Conservation (phyloP, 2,888 invertebrate genomes). For the Scaptomyza caliginosa region DNA sequence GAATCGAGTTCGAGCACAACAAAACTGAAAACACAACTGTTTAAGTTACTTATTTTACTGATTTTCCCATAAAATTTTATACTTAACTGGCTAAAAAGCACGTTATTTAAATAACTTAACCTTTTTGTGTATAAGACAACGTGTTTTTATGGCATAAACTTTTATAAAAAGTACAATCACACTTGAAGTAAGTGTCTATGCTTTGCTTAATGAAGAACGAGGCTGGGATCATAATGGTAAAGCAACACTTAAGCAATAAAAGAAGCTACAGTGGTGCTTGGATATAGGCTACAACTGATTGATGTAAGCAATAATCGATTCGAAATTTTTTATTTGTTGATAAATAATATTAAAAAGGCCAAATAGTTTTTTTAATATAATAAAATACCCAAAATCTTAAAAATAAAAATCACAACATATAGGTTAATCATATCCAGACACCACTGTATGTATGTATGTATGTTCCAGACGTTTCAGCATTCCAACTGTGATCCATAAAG, state of each 20-base stretch:
- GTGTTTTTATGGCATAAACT: too few species aligned
- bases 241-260: not conserved
- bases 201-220: not conserved
- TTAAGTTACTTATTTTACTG: too few species aligned
- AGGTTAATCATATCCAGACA: not conserved
- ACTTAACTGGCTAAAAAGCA: too few species aligned
- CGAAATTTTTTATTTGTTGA: too few species aligned
- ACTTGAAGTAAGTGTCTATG: not conserved
- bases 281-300: not conserved
- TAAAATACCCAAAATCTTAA: too few species aligned
- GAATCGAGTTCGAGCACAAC: not conserved
- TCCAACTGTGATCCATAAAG: conserved; percentile 15
- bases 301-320: too few species aligned
- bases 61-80: too few species aligned
- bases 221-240: not conserved
- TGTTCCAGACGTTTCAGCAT: not conserved
- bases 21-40: conserved; percentile 4
- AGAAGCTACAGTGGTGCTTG: not conserved
- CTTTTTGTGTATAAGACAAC: too few species aligned
- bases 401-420: too few species aligned
- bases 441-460: not conserved
- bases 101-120: too few species aligned
- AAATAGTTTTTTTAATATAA: too few species aligned
- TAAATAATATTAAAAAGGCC: too few species aligned
- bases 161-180: not conserved